Evolutionary conservation across 2,888 invertebrate species (phyloP).

Genomic region (Stenodera caucasica): DNA sequence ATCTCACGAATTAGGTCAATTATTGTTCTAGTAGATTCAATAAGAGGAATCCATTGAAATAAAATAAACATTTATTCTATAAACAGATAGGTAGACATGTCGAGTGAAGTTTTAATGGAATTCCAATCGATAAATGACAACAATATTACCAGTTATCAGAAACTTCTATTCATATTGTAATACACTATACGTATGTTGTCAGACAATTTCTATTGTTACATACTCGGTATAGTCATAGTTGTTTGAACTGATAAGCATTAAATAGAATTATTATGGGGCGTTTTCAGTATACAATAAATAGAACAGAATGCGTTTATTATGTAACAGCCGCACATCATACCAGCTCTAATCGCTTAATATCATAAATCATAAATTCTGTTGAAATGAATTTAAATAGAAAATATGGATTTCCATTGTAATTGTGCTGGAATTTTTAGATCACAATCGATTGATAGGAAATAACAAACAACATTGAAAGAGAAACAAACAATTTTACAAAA

Average conservation of each 20-base stretch:
- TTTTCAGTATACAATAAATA: not conserved
- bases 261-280: not conserved
- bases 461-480: no score
- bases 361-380: not conserved
- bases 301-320: not conserved
- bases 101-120: not conserved
- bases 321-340: not conserved
- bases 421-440: no score
- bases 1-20: no score
- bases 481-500: no score
- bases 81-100: not conserved
- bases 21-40: no score
- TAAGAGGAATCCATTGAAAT: no score
- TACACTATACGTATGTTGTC: not conserved
- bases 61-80: not conserved
- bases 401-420: no score
- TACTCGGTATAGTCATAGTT: not conserved
- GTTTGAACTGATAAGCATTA: constrained; percentile 3
- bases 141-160: not conserved
- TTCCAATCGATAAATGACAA: not conserved
- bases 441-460: no score
- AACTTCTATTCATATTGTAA: not conserved
- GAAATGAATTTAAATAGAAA: not conserved
- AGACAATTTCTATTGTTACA: not conserved
- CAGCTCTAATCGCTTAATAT: not conserved